A percentile compares a stretch with the other conserved stretches of the same genome.
phyloP scores from a whole-genome alignment of 2,113 vertebrate species.

The Bucco capensis region DNA sequence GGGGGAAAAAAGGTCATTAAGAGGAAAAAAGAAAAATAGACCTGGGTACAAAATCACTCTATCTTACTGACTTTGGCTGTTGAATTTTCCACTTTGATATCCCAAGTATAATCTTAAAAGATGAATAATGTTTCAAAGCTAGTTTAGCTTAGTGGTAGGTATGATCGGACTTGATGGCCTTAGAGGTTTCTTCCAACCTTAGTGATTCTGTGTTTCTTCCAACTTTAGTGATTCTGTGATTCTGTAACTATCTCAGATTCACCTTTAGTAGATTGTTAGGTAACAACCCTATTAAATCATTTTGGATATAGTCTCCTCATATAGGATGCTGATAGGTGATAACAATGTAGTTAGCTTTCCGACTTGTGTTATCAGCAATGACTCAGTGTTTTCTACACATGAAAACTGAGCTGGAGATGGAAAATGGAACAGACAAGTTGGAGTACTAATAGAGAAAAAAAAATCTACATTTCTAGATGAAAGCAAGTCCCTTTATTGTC shows the following conservation, averaged over 20 bases:
- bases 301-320: not conserved
- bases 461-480: not conserved
- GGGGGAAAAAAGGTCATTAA: not conserved
- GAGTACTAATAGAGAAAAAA: not conserved
- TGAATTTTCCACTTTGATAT: not conserved
- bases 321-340: not conserved
- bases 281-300: rapidly evolving
- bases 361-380: not conserved
- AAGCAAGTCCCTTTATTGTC: not conserved
- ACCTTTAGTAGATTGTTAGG: not conserved
- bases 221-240: too few relatives aligned
- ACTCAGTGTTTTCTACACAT: not conserved
- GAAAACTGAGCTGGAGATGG: not conserved
- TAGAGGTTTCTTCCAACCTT: too few relatives aligned
- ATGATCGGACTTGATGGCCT: too few relatives aligned
- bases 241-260: not conserved
- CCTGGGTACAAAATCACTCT: not conserved
- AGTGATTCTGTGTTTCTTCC: too few relatives aligned
- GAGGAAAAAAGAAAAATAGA: not conserved
- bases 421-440: not conserved
- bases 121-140: not conserved
- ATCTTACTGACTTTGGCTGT: not conserved
- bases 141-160: not conserved
- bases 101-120: not conserved
- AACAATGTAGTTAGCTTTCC: not conserved